Base-by-base conservation (phyloP, 2,113 vertebrate genomes). In the Archilochus colubris region DNA sequence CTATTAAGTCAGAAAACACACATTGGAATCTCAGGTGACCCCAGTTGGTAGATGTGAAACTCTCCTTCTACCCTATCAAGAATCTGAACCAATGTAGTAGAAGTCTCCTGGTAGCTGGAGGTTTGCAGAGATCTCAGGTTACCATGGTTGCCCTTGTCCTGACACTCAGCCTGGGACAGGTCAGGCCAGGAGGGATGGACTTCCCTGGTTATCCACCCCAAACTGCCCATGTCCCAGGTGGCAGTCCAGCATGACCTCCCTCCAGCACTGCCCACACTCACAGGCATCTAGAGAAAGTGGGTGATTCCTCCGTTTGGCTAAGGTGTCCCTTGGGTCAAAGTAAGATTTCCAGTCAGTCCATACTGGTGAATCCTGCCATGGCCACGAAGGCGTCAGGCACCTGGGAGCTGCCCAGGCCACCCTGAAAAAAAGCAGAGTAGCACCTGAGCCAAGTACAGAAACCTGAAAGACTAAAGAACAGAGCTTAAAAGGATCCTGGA, bases 181-280 rank as follows among this genome's bases (percentile, higher is more conserved):
- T n/a, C 0, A 0, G 17, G 67, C 33, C 43, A 25, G 17, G 48
- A 2, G 1, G 48, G 22, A 63, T 28, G 28, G 17, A 38, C 44
- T 67, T 27, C 20, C 33, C 46, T 1, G 1, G 6, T 66, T 53
- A 58, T 20, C 38, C 5, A 2, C 20, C 59, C 30, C n/a, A 69
- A n/a, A 46, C 31, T 1, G 0, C 18, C 33, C 4, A 2, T 17
- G 10, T 58, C 28, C 21, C 24, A 33, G 15, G 14, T 2, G 4
- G 19, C 28, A 88, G 40, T 7, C 13, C 51, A 51, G 40, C 38
- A 46, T 83, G 25, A 40, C 19, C 67, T n/a, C 36, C 22, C 25
- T 76, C 54, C 25, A 33, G 46, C 7, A 1, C 43, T 67, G 28
- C 57, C n/a, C 30, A 27, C 5, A 55, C 17, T 20, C 16, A 4